Evolutionary conservation across 53 echinoderm and acorn worm species (phyloP).

Genomic region (Zoroaster sp.): DNA sequence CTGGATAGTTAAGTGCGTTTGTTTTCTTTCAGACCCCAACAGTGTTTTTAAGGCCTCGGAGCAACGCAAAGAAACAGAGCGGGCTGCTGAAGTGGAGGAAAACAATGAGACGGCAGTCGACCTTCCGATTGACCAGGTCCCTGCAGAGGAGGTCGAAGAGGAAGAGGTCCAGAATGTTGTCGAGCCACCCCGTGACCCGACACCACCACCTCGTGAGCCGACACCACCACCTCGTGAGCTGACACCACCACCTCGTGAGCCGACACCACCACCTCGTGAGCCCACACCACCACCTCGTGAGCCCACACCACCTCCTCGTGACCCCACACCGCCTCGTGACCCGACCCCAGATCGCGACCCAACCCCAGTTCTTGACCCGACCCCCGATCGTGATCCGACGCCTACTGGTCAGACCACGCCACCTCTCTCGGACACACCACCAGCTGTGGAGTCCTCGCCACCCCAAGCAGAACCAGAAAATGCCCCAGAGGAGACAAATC

Average conservation of each 20-base stretch:
- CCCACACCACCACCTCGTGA: conserved; percentile 7
- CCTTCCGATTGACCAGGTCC: conserved; percentile 95
- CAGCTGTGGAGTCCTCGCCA: not conserved
- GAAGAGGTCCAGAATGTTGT: conserved; percentile 31
- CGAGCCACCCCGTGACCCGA: not conserved
- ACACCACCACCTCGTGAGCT: not conserved
- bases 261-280: conserved; percentile 13
- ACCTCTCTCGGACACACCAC: not conserved
- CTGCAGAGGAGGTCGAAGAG: conserved; percentile 97
- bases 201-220: conserved; percentile 15
- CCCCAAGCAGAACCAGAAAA: not conserved
- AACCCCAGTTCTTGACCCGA: not conserved
- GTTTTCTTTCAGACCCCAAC: conserved; percentile 67
- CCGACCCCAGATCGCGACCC: not conserved
- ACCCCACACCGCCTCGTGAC: not conserved
- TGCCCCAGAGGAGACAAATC: not conserved
- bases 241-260: conserved; percentile 19
- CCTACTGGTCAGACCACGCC: not conserved
- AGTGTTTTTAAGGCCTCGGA: conserved; percentile 97
- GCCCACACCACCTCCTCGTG: conserved; percentile 25
- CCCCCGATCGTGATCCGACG: conserved; percentile 16
- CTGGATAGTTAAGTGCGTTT: not conserved
- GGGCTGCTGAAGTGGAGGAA: conserved; percentile 84
- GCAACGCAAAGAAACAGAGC: conserved; percentile 72
- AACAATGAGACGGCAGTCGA: conserved; percentile 83